Evolutionary conservation across 2,113 vertebrate species (phyloP).

Genomic region (Aspidoscelis tigris): DNA sequence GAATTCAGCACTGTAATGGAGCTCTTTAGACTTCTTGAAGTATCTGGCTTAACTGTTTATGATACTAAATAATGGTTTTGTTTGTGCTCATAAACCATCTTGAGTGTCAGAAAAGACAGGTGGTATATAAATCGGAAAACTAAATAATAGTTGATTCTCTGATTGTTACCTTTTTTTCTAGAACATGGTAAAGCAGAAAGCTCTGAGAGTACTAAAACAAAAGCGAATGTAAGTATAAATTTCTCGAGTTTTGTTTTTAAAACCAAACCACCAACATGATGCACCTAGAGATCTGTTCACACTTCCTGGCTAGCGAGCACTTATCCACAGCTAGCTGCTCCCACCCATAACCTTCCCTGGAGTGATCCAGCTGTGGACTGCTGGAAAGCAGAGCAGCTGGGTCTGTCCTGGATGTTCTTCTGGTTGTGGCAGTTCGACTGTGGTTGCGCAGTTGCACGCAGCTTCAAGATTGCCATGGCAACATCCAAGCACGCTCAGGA

Average conservation of each 20-base stretch:
- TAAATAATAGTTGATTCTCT: slow-evolving; percentile 40
- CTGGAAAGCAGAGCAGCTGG: too few species aligned
- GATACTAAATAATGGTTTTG: neutral
- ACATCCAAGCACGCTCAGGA: too few species aligned
- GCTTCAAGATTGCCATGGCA: too few species aligned
- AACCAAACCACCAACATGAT: slow-evolving; percentile 3
- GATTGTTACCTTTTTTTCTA: slow-evolving; percentile 65
- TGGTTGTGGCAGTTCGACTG: too few species aligned
- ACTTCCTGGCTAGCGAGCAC: neutral
- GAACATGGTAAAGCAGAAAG: slow-evolving; percentile 99
- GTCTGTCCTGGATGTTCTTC: too few species aligned
- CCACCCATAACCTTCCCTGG: too few species aligned
- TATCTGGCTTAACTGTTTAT: neutral
- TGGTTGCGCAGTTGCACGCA: too few species aligned
- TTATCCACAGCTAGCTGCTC: too few species aligned
- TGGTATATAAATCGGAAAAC: neutral
- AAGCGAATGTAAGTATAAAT: slow-evolving; percentile 92
- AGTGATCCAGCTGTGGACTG: too few species aligned
- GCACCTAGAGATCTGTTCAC: neutral
- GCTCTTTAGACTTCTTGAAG: neutral
- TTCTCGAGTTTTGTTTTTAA: slow-evolving; percentile 22
- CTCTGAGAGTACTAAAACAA: slow-evolving; percentile 94
- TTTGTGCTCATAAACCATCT: neutral
- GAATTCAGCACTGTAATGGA: neutral
- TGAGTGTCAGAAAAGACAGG: neutral